These are phyloP conservation scores for Chromoteleia sp. DNA, from an alignment of 2,888 invertebrate genomes.

Conservation along the genomic window DNA sequence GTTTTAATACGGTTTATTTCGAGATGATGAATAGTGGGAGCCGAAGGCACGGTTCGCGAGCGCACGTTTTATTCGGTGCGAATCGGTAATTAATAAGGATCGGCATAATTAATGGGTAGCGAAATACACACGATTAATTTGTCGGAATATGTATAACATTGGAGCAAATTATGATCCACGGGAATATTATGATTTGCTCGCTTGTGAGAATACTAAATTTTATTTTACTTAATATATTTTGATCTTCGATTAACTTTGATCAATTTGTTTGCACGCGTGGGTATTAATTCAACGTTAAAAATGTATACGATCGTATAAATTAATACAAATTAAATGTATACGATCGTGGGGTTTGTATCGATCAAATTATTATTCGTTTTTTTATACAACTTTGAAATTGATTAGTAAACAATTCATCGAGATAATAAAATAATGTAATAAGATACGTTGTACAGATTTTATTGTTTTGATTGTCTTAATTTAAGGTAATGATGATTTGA, in stretches of 20 bases:
- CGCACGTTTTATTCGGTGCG: slow-evolving; percentile 11
- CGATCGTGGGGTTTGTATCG: too few relatives aligned
- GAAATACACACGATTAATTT: slow-evolving; percentile 25
- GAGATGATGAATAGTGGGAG: slow-evolving; percentile 23
- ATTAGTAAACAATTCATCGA: too few relatives aligned
- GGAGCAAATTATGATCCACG: slow-evolving; percentile 8
- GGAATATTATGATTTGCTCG: slow-evolving; percentile 16
- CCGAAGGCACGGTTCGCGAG: slow-evolving; percentile 2
- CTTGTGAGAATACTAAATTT: slow-evolving; percentile 4
- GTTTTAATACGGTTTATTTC: slow-evolving; percentile 10
- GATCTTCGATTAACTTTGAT: neutral
- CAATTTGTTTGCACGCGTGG: too few relatives aligned
- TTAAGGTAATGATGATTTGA: too few relatives aligned
- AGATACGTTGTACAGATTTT: too few relatives aligned
- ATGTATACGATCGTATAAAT: too few relatives aligned
- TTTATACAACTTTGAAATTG: too few relatives aligned
- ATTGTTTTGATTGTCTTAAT: too few relatives aligned
- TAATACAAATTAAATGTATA: too few relatives aligned
- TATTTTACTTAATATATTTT: neutral
- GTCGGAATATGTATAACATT: slow-evolving; percentile 15
- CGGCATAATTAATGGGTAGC: slow-evolving; percentile 31
- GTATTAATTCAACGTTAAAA: too few relatives aligned
- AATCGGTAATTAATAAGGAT: slow-evolving; percentile 48
- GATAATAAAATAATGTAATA: too few relatives aligned
- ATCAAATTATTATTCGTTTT: too few relatives aligned